Base-by-base conservation (phyloP, 2,888 invertebrate genomes). In the Melitaea athalia region DNA sequence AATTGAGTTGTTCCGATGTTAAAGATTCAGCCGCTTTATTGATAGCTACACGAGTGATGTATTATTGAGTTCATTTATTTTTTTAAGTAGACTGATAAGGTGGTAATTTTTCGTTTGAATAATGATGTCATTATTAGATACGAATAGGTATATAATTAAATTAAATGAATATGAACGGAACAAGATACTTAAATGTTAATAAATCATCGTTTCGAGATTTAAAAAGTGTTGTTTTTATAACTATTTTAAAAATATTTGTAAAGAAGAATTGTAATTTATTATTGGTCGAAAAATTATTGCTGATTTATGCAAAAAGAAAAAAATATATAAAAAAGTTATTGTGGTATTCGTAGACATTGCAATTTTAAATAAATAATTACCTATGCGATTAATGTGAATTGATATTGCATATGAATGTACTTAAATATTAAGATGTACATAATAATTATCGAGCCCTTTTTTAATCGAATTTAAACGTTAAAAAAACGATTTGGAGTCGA, bases 1-100 rank as follows among this genome's bases (percentile, higher is more conserved):
- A 86, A 92, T 92, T 92, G 92, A 92, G 92, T 90, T 91, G 92
- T 92, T 82, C 81, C 75, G 79, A 88, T 90, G 88, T 73, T 88
- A 85, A 87, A 89, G 89, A 88, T 87, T 87, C 80, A 79, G 85
- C 90, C 90, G 91, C 87, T 68, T 85, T 91, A 92, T 92, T 91
- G 88, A 92, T 92, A 79, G 87, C 85, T 89, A 91, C 90, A 91
- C 84, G 86, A 85, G 87, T 88, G 90, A 89, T 88, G 81, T 86
- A 90, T 89, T 88, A 88, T 87, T 84, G 76, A 76, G 79, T 78
- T 83, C 85, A 85, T 90, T 89, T 87, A 84, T 88, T 85, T 85
- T 59, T 80, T 78, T 80, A 65, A 72, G 70, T 70, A 66, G 50
- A 68, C 64, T 63, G 70, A 72, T 70, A 72, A 72, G 59, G 68